phyloP scores from a whole-genome alignment of 2,797 vertebrate genomes.

The Clarias fuscus region DNA sequence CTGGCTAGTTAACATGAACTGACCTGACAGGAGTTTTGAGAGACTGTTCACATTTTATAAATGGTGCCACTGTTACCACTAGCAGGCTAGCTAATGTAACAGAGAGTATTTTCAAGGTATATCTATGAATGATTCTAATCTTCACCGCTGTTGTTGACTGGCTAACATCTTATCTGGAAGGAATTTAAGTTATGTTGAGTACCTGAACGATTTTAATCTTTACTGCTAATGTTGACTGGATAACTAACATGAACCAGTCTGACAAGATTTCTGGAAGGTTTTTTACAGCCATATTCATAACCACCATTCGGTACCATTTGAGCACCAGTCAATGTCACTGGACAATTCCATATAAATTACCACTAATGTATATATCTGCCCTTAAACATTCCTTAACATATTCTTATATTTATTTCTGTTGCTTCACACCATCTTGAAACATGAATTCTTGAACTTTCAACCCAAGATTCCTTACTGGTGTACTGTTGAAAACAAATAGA shows the following conservation, averaged over 20 bases:
- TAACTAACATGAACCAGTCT: background rate
- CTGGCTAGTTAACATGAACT: background rate
- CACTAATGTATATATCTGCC: background rate
- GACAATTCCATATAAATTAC: background rate
- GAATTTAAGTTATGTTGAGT: background rate
- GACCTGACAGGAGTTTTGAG: background rate
- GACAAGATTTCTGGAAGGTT: background rate
- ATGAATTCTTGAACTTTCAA: background rate
- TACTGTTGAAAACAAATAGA: background rate
- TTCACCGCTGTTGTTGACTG: background rate
- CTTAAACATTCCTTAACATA: no score
- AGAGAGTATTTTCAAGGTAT: background rate
- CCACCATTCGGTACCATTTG: background rate
- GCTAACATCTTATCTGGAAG: background rate
- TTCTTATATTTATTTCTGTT: background rate
- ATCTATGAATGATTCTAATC: background rate
- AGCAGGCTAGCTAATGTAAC: background rate
- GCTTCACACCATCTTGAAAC: background rate
- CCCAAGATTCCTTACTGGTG: background rate
- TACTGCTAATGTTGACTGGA: background rate
- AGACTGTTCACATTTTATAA: background rate
- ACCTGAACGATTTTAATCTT: background rate
- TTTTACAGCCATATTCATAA: background rate
- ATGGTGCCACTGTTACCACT: background rate
- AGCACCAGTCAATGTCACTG: background rate